Evolutionary conservation across 2,888 invertebrate species (phyloP).

Genomic region (Mythimna lalbum): DNA sequence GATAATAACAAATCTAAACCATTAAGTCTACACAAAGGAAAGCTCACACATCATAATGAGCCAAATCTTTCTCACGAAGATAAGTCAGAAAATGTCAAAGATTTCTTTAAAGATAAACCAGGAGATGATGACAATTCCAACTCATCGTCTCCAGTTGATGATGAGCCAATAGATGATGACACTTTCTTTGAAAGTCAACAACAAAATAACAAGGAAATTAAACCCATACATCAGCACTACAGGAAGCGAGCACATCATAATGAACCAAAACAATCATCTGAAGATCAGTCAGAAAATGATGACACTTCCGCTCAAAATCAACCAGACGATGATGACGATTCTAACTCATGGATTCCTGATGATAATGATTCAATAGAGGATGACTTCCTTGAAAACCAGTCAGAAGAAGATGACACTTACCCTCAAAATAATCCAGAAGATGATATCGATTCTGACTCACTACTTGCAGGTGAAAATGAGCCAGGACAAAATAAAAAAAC

Average conservation of each 20-base stretch:
- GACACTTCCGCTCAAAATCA: not conserved
- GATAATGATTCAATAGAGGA: not conserved
- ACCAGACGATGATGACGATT: not conserved
- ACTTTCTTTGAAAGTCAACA: no score
- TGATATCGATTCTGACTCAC: not conserved
- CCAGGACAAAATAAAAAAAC: not conserved
- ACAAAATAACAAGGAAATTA: no score
- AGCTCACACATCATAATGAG: no score
- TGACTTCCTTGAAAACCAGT: not conserved
- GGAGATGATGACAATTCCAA: not conserved
- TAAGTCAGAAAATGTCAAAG: not conserved
- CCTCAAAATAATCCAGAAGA: not conserved
- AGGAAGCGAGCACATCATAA: no score
- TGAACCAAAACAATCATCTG: no score
- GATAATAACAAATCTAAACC: no score
- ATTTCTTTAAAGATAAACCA: not conserved
- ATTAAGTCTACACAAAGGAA: no score
- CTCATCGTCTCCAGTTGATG: no score
- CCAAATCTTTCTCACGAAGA: not conserved
- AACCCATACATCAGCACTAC: no score
- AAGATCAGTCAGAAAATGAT: no score
- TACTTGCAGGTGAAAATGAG: not conserved
- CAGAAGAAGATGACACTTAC: no score
- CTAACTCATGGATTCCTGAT: not conserved
- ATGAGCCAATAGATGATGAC: no score